phyloP scores from a whole-genome alignment of 2,888 invertebrate species.

The Athalia cordata region DNA sequence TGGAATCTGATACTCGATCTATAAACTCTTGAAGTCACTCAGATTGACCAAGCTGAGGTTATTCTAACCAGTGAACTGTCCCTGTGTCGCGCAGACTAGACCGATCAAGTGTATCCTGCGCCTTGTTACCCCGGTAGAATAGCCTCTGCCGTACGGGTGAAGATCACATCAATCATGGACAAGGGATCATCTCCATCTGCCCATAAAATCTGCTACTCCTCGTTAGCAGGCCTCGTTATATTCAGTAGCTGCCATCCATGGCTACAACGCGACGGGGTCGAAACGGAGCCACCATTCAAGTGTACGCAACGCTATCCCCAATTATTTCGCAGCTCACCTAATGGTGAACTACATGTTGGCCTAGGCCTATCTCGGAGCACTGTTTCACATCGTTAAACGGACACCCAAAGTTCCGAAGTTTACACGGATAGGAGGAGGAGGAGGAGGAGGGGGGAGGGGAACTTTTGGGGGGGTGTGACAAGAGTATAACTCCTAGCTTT shows the following conservation, averaged over 20 bases:
- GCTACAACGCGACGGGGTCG: conserved; percentile 55
- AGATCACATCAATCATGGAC: conserved; percentile 67
- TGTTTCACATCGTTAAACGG: not conserved
- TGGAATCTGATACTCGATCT: not conserved
- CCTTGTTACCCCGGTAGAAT: conserved; percentile 42
- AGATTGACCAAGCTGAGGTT: conserved; percentile 16
- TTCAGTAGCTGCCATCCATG: conserved; percentile 52
- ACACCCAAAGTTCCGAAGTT: not conserved
- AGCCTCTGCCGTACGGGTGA: conserved; percentile 29
- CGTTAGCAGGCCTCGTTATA: conserved; percentile 71
- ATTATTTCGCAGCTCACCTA: conserved; percentile 65
- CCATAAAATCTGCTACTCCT: conserved; percentile 70
- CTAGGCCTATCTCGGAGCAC: not conserved
- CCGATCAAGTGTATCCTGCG: conserved; percentile 20
- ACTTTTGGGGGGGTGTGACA: no score
- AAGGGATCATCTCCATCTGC: conserved; percentile 71
- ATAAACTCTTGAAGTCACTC: not conserved
- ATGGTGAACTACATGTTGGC: conserved; percentile 52
- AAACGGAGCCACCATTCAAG: conserved; percentile 48
- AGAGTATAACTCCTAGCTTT: no score
- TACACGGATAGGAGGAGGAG: no score
- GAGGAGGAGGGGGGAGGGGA: no score
- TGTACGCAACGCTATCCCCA: conserved; percentile 60
- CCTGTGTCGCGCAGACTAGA: conserved; percentile 22
- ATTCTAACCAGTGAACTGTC: not conserved